phyloP scores from a whole-genome alignment of 2,113 vertebrate species.

The Lanius ludovicianus region DNA sequence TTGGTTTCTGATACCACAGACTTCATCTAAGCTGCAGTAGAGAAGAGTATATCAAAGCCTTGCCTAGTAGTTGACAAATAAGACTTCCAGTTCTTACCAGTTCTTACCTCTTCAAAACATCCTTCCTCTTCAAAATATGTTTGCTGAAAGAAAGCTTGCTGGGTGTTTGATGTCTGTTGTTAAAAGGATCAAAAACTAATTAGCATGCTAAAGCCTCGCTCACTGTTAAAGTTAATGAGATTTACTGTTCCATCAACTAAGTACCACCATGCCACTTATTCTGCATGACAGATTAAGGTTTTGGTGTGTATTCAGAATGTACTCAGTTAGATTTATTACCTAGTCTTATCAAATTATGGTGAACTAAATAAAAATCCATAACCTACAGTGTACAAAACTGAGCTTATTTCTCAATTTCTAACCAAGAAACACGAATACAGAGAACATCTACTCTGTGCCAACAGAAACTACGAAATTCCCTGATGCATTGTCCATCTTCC shows the following conservation, averaged over 20 bases:
- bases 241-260: neutral
- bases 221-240: neutral
- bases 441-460: neutral
- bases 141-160: neutral
- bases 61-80: neutral
- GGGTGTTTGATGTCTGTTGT: neutral
- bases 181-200: neutral
- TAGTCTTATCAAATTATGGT: neutral
- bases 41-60: neutral
- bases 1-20: neutral
- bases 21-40: neutral
- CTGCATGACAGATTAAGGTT: neutral
- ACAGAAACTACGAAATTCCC: neutral
- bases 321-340: neutral
- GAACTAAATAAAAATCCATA: neutral
- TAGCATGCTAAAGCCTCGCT: neutral
- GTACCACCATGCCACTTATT: neutral
- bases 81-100: neutral
- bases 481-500: neutral
- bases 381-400: neutral
- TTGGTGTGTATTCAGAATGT: neutral
- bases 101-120: neutral
- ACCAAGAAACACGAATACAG: neutral
- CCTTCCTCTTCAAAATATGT: neutral
- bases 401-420: neutral